Base-by-base conservation (phyloP, 2,113 vertebrate species). In the Salvelinus fontinalis region DNA sequence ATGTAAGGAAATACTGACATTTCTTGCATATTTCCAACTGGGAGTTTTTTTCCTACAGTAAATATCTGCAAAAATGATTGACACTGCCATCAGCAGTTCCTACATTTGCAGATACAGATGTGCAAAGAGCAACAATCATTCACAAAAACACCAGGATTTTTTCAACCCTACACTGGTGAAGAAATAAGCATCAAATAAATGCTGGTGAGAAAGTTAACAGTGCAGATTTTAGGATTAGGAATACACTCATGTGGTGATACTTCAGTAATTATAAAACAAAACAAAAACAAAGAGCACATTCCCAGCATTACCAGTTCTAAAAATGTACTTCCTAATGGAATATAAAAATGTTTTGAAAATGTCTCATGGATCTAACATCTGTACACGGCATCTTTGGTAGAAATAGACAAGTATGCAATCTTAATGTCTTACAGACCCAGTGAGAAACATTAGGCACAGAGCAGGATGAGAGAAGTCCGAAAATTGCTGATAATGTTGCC, bases 21-120 rank as follows among this genome's bases (percentile, higher is more conserved):
- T n/a, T 34, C 16, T 68, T 34, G 67, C 13, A 39, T 11, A 34
- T 68, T 5, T 68, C 27, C 31, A 39, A 34, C 65, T 67, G 11
- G 65, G 65, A 29, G 13, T 14, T 65, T 68, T 9, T 68, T 39
- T 9, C 39, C 16, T 20, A 39, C 67, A 68, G 31, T 68, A 34
- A 39, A 68, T 27, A 39, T n/a, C 18, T 68, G 31, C 29, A 31
- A 31, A 68, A 34, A 1, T 39, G 14, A 68, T 68, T 34, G 5
- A 34, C 67, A 34, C 29, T 34, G 67, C 26, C 67, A 68, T 68
- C 67, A 68, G 67, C 39, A 68, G 67, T 31, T 68, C 18, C 67
- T 20, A 20, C 4, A n/a, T 39, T 68, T 68, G 27, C 31, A 68
- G 29, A 68, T 68, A 39, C 18, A n/a, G 12, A 68, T 44, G 67